These are phyloP conservation scores for Pyrochroa serraticornis DNA, from an alignment of 2,888 invertebrate species.

Conservation along the genomic window DNA sequence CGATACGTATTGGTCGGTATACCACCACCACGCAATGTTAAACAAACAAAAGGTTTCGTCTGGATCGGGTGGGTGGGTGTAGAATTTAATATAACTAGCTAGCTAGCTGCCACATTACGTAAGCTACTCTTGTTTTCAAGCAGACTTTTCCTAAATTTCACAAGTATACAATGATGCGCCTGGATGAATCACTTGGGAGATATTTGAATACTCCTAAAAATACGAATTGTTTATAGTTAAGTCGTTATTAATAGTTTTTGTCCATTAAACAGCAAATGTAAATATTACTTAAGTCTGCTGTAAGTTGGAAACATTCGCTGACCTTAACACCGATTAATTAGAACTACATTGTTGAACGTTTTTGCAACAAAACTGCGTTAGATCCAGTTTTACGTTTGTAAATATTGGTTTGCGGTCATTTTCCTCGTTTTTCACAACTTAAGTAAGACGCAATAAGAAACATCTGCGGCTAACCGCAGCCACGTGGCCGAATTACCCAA, in stretches of 20 bases:
- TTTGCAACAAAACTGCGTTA: too few species aligned
- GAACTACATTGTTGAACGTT: too few species aligned
- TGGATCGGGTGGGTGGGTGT: slow-evolving; percentile 18
- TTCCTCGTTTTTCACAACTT: too few species aligned
- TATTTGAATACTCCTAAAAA: slow-evolving; percentile 30
- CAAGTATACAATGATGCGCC: slow-evolving; percentile 19
- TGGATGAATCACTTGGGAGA: slow-evolving; percentile 28
- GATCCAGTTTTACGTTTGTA: too few species aligned
- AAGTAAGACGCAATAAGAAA: too few species aligned
- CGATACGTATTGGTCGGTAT: slow-evolving; percentile 25
- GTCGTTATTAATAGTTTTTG: slow-evolving; percentile 31
- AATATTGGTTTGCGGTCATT: too few species aligned
- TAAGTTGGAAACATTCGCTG: slow-evolving; percentile 26
- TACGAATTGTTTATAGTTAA: slow-evolving; percentile 30
- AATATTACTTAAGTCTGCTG: slow-evolving; percentile 29
- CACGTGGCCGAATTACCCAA: too few species aligned
- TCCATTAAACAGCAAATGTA: slow-evolving; percentile 30
- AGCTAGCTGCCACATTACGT: slow-evolving; percentile 8
- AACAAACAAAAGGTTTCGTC: slow-evolving; percentile 25
- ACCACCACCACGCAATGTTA: slow-evolving; percentile 24
- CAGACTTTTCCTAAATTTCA: slow-evolving; percentile 9
- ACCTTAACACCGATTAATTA: slow-evolving; percentile 22
- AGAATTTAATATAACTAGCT: slow-evolving; percentile 21
- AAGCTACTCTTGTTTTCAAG: slow-evolving; percentile 22
- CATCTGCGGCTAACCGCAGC: too few species aligned